Evolutionary conservation across 2,888 invertebrate species (phyloP).

Genomic region (Patella caerulea): DNA sequence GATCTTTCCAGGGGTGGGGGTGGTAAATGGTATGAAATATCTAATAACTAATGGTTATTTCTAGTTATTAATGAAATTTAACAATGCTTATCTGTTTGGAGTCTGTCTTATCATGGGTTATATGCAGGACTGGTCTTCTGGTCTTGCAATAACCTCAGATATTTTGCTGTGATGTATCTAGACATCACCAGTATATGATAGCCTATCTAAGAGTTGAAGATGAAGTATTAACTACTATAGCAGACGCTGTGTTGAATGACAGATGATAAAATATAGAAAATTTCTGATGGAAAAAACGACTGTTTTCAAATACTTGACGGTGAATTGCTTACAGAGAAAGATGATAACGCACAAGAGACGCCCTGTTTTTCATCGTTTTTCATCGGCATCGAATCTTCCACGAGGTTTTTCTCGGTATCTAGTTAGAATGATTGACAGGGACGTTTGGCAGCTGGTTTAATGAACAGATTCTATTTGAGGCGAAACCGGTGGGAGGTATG

Average conservation of each 20-base stretch:
- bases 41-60: no score
- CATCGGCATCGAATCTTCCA: background rate
- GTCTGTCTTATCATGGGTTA: no score
- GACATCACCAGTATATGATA: no score
- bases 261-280: conserved; percentile 6
- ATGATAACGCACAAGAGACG: conserved; percentile 9
- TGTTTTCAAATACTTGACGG: conserved; percentile 9
- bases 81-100: no score
- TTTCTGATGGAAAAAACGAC: conserved; percentile 7
- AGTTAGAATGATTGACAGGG: conserved; percentile 8
- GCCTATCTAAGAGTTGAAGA: background rate
- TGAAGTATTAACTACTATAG: background rate
- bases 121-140: no score
- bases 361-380: conserved; percentile 1
- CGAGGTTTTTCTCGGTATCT: background rate
- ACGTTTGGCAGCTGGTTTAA: conserved; percentile 2
- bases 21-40: no score
- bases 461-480: conserved; percentile 9
- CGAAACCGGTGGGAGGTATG: background rate
- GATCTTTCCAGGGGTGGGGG: no score
- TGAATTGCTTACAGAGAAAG: conserved; percentile 7
- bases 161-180: no score
- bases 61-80: no score
- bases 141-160: no score
- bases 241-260: conserved; percentile 3